These are phyloP conservation scores for Scrobipalpa atriplicella DNA, from an alignment of 2,888 invertebrate genomes.

Conservation along the genomic window DNA sequence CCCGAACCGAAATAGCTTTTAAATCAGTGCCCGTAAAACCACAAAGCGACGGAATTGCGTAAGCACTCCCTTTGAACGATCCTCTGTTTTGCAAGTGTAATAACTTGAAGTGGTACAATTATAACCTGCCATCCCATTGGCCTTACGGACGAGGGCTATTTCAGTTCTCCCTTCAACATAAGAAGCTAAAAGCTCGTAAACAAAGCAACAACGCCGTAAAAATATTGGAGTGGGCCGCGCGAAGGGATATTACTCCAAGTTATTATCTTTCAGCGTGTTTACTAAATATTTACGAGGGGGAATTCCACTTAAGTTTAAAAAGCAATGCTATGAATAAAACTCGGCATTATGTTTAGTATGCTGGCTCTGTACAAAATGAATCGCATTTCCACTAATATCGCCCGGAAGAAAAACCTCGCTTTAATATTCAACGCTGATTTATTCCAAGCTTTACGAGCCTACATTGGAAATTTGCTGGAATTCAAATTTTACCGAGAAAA, in stretches of 20 bases:
- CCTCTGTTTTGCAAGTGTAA: slow-evolving; percentile 36
- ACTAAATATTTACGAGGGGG: slow-evolving; percentile 14
- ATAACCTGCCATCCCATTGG: slow-evolving; percentile 30
- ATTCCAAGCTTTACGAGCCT: not conserved
- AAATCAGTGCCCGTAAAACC: not conserved
- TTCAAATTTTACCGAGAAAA: not conserved
- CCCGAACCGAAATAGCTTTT: slow-evolving; percentile 10
- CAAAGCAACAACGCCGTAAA: slow-evolving; percentile 17
- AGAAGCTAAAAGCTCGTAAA: slow-evolving; percentile 16
- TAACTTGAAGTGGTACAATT: slow-evolving; percentile 35
- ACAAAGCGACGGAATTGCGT: not conserved
- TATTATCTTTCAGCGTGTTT: slow-evolving; percentile 13
- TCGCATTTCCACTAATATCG: slow-evolving; percentile 16
- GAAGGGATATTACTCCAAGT: not conserved
- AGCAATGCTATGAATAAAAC: slow-evolving; percentile 16
- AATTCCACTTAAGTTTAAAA: not conserved
- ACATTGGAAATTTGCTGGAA: not conserved
- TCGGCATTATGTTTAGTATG: slow-evolving; percentile 7
- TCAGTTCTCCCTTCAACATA: slow-evolving; percentile 32
- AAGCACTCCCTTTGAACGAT: slow-evolving; percentile 5
- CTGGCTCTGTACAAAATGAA: slow-evolving; percentile 1
- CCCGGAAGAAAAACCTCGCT: slow-evolving; percentile 12
- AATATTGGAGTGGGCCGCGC: not conserved
- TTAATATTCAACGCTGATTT: slow-evolving; percentile 19
- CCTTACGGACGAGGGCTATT: slow-evolving; percentile 34